These are phyloP conservation scores for Silurus lanzhouensis DNA, from an alignment of 2,797 vertebrate genomes.

Conservation along the genomic window DNA sequence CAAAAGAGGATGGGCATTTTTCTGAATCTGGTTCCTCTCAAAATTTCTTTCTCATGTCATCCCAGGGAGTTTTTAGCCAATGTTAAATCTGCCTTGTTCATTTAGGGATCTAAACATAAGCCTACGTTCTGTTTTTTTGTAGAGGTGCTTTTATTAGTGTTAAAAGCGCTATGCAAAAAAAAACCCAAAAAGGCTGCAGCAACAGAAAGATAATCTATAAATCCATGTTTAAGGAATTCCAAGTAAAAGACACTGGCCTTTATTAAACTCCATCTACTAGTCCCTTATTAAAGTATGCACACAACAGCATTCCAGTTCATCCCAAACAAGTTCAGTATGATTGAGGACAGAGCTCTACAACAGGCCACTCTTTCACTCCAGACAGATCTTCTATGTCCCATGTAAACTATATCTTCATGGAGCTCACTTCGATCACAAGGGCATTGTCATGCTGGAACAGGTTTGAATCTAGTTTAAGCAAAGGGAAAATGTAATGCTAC, in stretches of 20 bases:
- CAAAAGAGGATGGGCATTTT: background rate
- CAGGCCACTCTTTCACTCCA: no score
- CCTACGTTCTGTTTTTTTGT: background rate
- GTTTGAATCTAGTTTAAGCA: no score
- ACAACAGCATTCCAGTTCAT: no score
- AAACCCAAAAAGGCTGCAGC: background rate
- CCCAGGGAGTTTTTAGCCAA: background rate
- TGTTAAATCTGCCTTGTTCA: background rate
- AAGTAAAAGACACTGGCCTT: background rate
- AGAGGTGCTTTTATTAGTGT: background rate
- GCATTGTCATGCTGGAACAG: no score
- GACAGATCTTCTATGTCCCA: no score
- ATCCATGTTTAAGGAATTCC: background rate
- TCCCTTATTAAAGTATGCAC: no score
- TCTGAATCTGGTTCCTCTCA: background rate
- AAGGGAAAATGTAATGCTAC: no score
- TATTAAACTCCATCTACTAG: background rate
- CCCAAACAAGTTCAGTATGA: no score
- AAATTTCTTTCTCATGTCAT: slow-evolving; percentile 9
- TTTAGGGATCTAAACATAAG: background rate
- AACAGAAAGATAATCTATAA: background rate
- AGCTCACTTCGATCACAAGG: no score
- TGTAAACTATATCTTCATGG: no score
- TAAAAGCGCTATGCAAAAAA: background rate
- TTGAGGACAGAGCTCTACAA: no score